A percentile compares a stretch with the other conserved stretches of the same genome.
Evolutionary conservation across 2,113 vertebrate species (phyloP).

Genomic region (Pholis gunnellus): DNA sequence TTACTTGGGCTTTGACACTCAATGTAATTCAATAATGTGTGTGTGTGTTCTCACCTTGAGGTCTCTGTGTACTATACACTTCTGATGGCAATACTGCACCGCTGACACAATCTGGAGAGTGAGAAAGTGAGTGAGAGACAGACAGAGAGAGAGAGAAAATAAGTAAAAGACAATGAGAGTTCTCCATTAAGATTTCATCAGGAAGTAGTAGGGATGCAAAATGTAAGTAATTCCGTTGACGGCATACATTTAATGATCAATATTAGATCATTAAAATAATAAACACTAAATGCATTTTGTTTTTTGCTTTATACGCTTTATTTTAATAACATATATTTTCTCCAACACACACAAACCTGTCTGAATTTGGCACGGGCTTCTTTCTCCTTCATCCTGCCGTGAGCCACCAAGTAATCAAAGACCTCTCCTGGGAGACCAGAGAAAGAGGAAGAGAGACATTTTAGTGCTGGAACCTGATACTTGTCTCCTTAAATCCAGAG

Average conservation of each 20-base stretch:
- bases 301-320: neutral
- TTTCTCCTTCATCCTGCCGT: slow-evolving; percentile 97
- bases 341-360: slow-evolving; percentile 84
- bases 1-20: slow-evolving; percentile 14
- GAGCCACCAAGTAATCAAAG: slow-evolving; percentile 95
- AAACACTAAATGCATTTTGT: neutral
- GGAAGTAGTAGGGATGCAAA: neutral
- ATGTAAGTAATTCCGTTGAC: neutral
- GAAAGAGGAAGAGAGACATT: slow-evolving; percentile 4
- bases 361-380: slow-evolving; percentile 96
- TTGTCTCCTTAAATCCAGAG: slow-evolving; percentile 8
- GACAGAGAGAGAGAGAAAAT: neutral
- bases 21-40: slow-evolving; percentile 26
- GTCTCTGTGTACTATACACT: slow-evolving; percentile 94
- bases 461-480: slow-evolving; percentile 44
- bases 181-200: slow-evolving; percentile 30
- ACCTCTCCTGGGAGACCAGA: slow-evolving; percentile 87
- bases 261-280: slow-evolving; percentile 2
- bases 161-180: neutral
- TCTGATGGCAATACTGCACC: slow-evolving; percentile 96
- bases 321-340: too few relatives aligned
- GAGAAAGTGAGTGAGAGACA: slow-evolving; percentile 24
- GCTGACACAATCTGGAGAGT: slow-evolving; percentile 91
- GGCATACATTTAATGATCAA: neutral
- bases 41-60: slow-evolving; percentile 87